Evolutionary conservation across 92 coral and sea anemone species (phyloP), one percentile per base, ranked within the genome.

Genomic region (Epizoanthus scotinus): DNA sequence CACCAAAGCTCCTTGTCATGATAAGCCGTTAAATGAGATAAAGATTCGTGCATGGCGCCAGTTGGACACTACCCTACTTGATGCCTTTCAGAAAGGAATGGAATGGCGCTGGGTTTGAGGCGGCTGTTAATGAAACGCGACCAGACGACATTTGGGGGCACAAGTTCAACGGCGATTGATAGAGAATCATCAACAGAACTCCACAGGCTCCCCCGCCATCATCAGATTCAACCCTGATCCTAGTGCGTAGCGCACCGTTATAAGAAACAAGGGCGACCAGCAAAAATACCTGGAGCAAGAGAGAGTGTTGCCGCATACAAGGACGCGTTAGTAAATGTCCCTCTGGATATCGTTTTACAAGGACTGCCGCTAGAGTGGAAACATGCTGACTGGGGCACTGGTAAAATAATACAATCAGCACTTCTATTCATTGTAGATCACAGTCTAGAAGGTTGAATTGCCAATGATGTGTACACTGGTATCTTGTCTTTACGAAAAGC

Each of bases 301-400:
- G 78, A 64, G 63, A 6, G 71, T 5, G 15, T 20, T 0, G 28
- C 70, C 71, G 24, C 44, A 58, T 31, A 31, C 4, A 31, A 31
- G 4, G 36, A 4, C 2, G 4, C 36, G 36, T 4, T 31, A 15
- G 83, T 78, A 4, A 36, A 80, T 78, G 84, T 80, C 2, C 78
- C 84, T 19, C 64, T 80, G 28, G 77, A 42, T 4, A 9, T 18
- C 2, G 77, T 80, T n/a, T 61, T 40, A 20, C 14, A 9, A 36
- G 83, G 71, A 17, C 83, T 78, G 0, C 83, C 83, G 54, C 83
- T 78, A 8, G 83, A 78, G 83, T 80, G 84, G 84, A 66, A 80
- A 31, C 67, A 80, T 61, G 84, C 84, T 31, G 84, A 78, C 34
- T 80, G 84, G 84, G 77, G 84, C 4, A 80, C 84, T 17, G 61